Conservation (phyloP, 2,113 vertebrate genomes). For the Setophaga petechia region DNA sequence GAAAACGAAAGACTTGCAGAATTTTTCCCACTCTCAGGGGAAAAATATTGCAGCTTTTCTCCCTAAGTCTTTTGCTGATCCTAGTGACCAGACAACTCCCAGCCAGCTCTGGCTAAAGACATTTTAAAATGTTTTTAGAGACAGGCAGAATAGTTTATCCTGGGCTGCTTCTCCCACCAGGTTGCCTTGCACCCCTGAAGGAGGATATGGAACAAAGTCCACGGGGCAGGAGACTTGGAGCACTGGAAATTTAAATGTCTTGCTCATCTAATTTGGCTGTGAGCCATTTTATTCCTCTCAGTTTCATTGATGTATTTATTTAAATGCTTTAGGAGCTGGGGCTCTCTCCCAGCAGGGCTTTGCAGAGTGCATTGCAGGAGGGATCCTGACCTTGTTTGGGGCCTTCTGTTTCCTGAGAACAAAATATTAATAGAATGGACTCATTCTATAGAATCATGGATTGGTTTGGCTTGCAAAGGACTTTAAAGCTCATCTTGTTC, state of each 20-base stretch:
- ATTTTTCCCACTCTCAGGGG: not conserved
- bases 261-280: not conserved
- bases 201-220: not conserved
- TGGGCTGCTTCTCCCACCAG: not conserved
- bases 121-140: not conserved
- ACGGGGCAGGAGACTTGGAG: not conserved
- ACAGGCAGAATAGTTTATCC: not conserved
- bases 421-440: not conserved
- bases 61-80: not conserved
- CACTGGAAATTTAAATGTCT: not conserved
- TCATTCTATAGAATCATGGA: not conserved
- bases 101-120: not conserved
- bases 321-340: not conserved
- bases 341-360: not conserved
- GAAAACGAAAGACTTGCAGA: not conserved
- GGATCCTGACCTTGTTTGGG: not conserved
- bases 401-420: not conserved
- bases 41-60: not conserved
- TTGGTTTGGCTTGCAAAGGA: not conserved
- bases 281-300: not conserved
- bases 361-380: not conserved
- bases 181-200: not conserved
- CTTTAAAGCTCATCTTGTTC: not conserved
- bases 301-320: constrained; percentile 1
- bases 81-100: not conserved